These are phyloP conservation scores for western clawed frog (Xenopus tropicalis) DNA, from an alignment of 2,113 vertebrate genomes.

Conservation along the genomic window UCB_Xtro_10.0 CM004450.2:68372501-68373000, in stretches of 20 bases:
- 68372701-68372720: conserved; percentile 32
- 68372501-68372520: conserved; percentile 11
- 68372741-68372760: conserved; percentile 13
- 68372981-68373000: conserved; percentile 41
- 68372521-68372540: background rate
- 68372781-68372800: background rate
- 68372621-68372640: background rate
- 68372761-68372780: background rate
- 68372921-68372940: conserved; percentile 86
- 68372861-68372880: conserved; percentile 64
- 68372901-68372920: conserved; percentile 60
- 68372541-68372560: background rate
- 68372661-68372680: background rate
- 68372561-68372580: conserved; percentile 39
- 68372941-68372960: conserved; percentile 73
- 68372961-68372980: conserved; percentile 62
- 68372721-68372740: conserved; percentile 29
- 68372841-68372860: conserved; percentile 2
- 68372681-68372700: background rate
- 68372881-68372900: conserved; percentile 59
- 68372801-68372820: background rate
- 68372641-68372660: background rate
- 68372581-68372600: conserved; percentile 38
- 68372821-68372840: no score
- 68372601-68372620: conserved; percentile 3